phyloP scores from a whole-genome alignment of 37 sponge, comb jelly and placozoan species.

The Bolinopsis microptera region DNA sequence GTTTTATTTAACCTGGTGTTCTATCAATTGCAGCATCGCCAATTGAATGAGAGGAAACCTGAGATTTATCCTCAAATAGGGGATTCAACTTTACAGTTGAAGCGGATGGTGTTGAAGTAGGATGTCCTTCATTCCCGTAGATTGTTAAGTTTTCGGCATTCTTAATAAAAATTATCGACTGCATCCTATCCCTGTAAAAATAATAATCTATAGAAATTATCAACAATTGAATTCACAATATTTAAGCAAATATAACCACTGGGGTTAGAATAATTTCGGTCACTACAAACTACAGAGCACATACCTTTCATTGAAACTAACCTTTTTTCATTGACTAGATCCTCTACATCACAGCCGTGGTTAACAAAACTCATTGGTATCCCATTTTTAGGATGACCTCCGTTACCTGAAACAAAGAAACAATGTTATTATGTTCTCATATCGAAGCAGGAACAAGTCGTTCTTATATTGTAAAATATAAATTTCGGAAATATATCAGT shows the following conservation, averaged over 20 bases:
- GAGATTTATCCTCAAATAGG: neutral
- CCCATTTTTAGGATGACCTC: neutral
- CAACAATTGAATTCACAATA: neutral
- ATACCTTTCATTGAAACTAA: no score
- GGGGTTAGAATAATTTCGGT: no score
- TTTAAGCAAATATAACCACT: neutral
- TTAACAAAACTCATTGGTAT: neutral
- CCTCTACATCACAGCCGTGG: neutral
- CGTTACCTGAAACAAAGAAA: neutral
- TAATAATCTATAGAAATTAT: neutral
- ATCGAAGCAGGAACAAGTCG: no score
- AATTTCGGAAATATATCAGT: no score
- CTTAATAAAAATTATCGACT: neutral
- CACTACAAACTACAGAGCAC: no score
- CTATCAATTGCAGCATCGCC: neutral
- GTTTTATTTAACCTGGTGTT: slow-evolving; percentile 2
- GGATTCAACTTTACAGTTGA: no score
- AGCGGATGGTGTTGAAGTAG: neutral
- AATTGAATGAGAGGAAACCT: neutral
- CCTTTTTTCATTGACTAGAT: neutral
- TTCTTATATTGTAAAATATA: no score
- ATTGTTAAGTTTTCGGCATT: slow-evolving; percentile 3
- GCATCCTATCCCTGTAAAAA: slow-evolving; percentile 18
- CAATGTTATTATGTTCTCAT: neutral
- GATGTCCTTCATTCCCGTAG: neutral